A percentile compares a stretch with the other conserved stretches of the same genome.
Conservation (phyloP, 2,797 vertebrate genomes). For the Coccyzus lansbergi region DNA sequence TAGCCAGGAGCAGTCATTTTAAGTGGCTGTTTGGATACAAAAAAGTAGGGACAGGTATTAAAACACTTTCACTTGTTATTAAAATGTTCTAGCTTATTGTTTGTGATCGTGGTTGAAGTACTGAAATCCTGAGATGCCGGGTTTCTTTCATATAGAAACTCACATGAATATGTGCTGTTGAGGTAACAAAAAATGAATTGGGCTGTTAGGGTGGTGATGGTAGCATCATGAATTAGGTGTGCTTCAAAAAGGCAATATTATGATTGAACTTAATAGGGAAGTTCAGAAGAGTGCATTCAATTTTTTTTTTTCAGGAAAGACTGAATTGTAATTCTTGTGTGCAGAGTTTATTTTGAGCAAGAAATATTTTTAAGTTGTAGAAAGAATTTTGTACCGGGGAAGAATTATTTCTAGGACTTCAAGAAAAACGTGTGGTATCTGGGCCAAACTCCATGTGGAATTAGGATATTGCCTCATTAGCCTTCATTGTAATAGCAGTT, state of each 20-base stretch:
- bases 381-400: neutral
- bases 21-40: neutral
- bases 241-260: neutral
- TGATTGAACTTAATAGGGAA: neutral
- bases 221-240: neutral
- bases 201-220: neutral
- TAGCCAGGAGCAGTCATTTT: neutral
- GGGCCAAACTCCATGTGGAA: neutral
- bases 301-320: neutral
- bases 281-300: neutral
- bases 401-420: neutral
- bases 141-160: neutral
- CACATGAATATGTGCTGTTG: accelerated
- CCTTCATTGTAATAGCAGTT: neutral
- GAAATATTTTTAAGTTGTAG: neutral
- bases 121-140: neutral
- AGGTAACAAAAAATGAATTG: neutral
- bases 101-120: neutral
- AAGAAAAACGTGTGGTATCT: neutral
- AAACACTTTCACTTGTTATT: neutral
- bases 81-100: neutral
- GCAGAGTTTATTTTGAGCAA: neutral
- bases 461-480: neutral
- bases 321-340: neutral
- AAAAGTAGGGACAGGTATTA: neutral